Conservation (phyloP, 2,888 invertebrate species). For the Temnothorax rugatulus region DNA sequence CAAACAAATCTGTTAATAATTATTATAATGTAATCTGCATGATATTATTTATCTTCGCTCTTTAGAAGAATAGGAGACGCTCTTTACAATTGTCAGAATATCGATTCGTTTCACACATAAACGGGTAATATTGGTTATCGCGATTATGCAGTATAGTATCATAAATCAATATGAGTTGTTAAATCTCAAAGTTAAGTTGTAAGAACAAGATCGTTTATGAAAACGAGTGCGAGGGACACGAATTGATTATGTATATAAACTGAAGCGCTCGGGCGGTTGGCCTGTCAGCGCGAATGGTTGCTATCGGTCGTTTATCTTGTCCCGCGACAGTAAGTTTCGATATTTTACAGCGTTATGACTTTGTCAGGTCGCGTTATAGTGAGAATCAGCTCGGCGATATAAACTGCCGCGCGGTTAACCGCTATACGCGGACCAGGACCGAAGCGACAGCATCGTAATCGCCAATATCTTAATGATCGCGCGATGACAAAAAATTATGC, state of each 20-base stretch:
- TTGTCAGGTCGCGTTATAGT: not conserved
- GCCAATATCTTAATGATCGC: conserved; percentile 61
- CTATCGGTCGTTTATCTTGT: conserved; percentile 72
- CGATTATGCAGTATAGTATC: not conserved
- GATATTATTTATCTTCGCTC: not conserved
- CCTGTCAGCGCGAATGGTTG: conserved; percentile 34
- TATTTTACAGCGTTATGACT: conserved; percentile 63
- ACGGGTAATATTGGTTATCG: not conserved
- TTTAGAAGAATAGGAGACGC: not conserved
- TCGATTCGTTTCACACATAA: not conserved
- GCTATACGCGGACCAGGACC: conserved; percentile 55
- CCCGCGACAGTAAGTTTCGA: conserved; percentile 68
- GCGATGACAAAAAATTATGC: conserved; percentile 43
- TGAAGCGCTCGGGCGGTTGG: not conserved
- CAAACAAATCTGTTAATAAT: not conserved
- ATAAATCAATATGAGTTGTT: conserved; percentile 11
- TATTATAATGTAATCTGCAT: not conserved
- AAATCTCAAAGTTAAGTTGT: not conserved
- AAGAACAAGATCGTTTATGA: conserved; percentile 19
- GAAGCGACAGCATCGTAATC: conserved; percentile 59
- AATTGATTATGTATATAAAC: conserved; percentile 43
- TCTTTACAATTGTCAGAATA: not conserved
- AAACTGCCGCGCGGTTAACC: conserved; percentile 14
- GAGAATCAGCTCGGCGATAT: conserved; percentile 33
- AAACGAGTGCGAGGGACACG: conserved; percentile 15